phyloP scores from a whole-genome alignment of 2,888 invertebrate species.

The Mamestra brassicae region DNA sequence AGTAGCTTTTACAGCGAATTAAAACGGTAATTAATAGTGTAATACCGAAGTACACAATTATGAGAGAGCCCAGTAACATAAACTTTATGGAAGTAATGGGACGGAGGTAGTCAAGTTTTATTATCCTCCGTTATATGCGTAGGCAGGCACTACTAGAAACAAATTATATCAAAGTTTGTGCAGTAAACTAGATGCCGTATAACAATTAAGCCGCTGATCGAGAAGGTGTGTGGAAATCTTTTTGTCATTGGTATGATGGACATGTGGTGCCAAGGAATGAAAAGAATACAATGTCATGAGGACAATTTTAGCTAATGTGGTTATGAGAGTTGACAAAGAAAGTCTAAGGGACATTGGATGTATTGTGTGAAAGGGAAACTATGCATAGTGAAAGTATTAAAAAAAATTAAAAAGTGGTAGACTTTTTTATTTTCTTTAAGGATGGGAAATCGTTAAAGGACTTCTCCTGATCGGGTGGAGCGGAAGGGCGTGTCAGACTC shows the following conservation, averaged over 20 bases:
- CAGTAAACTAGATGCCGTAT: neutral
- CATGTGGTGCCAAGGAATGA: neutral
- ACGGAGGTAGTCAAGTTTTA: slow-evolving; percentile 7
- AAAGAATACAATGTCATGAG: neutral
- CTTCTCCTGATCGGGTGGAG: no score
- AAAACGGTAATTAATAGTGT: slow-evolving; percentile 3
- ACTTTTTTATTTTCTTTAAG: no score
- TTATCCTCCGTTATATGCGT: neutral
- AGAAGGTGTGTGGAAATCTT: slow-evolving; percentile 20
- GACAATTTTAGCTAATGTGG: neutral
- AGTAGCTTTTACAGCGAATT: neutral
- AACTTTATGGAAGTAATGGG: neutral
- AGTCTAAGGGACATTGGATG: neutral
- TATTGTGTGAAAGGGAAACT: no score
- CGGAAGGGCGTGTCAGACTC: no score
- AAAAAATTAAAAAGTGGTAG: no score
- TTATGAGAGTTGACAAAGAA: neutral
- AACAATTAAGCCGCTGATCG: neutral
- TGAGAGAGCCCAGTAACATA: neutral
- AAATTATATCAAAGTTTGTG: neutral
- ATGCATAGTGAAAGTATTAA: no score
- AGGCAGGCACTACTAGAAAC: no score
- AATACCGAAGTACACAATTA: neutral
- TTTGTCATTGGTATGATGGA: slow-evolving; percentile 22
- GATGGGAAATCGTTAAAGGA: no score